Conservation (phyloP, 1,140 invertebrate genomes). For the Calosoma granatense region DNA sequence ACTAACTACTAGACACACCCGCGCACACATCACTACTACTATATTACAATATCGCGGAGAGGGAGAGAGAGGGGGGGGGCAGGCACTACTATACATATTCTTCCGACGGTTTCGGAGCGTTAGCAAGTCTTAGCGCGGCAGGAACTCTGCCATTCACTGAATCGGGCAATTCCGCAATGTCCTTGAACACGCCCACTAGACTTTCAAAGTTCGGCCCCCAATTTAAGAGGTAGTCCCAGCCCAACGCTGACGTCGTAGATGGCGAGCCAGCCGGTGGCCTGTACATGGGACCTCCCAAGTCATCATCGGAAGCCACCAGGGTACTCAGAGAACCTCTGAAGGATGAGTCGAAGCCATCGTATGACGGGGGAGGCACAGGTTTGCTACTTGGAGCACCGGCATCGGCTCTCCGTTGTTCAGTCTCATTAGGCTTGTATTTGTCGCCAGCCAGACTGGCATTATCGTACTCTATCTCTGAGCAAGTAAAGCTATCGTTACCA, state of each 20-base stretch:
- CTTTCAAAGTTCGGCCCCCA: constrained; percentile 95
- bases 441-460: constrained; percentile 73
- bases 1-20: neutral
- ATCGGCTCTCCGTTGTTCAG: constrained; percentile 44
- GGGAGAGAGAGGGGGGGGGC: no score
- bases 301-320: constrained; percentile 84
- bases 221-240: constrained; percentile 90
- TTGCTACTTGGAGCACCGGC: constrained; percentile 38
- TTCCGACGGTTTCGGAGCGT: constrained; percentile 64
- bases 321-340: constrained; percentile 88
- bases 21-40: constrained; percentile 6
- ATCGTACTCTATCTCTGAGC: constrained; percentile 96
- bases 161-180: constrained; percentile 89
- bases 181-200: constrained; percentile 89
- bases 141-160: constrained; percentile 53
- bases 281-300: constrained; percentile 63
- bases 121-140: constrained; percentile 52
- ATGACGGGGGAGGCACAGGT: constrained; percentile 59
- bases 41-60: constrained; percentile 8
- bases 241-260: constrained; percentile 54
- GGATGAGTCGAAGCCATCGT: constrained; percentile 87
- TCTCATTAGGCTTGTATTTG: constrained; percentile 65
- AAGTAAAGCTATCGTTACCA: constrained; percentile 95
- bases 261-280: constrained; percentile 66
- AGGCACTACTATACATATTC: constrained; percentile 54